Base-by-base conservation (phyloP, 2,888 invertebrate genomes). In the Chelonus formosanus region DNA sequence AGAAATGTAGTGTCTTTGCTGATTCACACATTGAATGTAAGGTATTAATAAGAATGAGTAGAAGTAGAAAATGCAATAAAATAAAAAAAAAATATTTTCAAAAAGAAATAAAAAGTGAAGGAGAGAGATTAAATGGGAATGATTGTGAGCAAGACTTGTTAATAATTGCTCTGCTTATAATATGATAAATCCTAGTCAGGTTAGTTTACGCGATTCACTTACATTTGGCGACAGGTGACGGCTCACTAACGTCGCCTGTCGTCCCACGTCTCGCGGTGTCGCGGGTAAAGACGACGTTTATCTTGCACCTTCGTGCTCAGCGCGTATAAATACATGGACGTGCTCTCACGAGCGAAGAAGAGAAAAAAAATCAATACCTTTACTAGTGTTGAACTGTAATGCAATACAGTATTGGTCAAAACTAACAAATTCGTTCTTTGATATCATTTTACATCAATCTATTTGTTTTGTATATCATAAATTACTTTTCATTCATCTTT, bases 171-270 rank as follows among this genome's bases (percentile, higher is more conserved):
- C 4, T 4, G 7, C 36, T 10, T 40, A 40, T n/a, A 48, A 48
- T 32, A 8, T 7, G 52, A 52, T 31, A 32, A 32, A 52, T 52
- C 32, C 32, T 52, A 52, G 10, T 68, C 63, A 56, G 65, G 68
- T 63, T 65, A 70, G 56, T 67, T 67, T 62, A 53, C 35, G 64
- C 67, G 68, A 68, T 70, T 64, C 68, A 70, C 67, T 70, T 67
- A 65, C 59, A 54, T 65, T 69, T 65, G 55, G 58, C 69, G 70
- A 71, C 71, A 71, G 71, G 65, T 70, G 68, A 68, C 62, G 60
- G 68, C 65, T 67, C 60, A 67, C 68, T 67, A 68, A 58, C 68
- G 59, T 56, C 65, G 48, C 55, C 45, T 59, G 59, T 63, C 58
- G 55, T 45, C 47, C 48, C 5, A 6, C 58, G 32, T 63, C 47